These are phyloP conservation scores for Rotaria sp. DNA, from an alignment of 2,888 invertebrate species.

Conservation along the genomic window DNA sequence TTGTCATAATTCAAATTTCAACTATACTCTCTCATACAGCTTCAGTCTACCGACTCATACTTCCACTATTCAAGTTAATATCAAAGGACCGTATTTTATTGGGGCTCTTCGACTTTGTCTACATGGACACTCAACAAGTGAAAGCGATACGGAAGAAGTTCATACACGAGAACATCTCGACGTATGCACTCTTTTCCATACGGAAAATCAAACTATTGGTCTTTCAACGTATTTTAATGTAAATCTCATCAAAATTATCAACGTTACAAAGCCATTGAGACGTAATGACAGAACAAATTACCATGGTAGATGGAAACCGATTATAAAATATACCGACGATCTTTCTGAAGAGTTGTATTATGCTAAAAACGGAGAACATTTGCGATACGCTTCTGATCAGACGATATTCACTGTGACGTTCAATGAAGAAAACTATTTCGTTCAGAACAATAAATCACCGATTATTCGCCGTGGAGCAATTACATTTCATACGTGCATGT, in stretches of 20 bases:
- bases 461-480: conserved; percentile 4
- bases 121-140: neutral
- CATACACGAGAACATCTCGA: neutral
- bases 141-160: neutral
- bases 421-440: neutral
- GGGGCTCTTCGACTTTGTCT: neutral
- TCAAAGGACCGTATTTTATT: neutral
- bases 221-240: neutral
- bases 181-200: neutral
- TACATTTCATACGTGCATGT: neutral
- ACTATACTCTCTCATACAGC: neutral
- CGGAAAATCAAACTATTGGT: neutral
- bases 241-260: neutral
- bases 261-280: neutral
- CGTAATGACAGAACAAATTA: neutral
- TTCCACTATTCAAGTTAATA: neutral
- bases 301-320: neutral
- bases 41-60: neutral
- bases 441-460: neutral
- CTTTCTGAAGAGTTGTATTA: neutral
- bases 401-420: neutral
- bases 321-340: neutral
- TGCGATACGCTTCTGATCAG: neutral
- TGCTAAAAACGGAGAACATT: neutral
- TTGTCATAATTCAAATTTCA: neutral